Conservation (phyloP, 2,113 vertebrate species). For the Callorhinus ursinus region DNA sequence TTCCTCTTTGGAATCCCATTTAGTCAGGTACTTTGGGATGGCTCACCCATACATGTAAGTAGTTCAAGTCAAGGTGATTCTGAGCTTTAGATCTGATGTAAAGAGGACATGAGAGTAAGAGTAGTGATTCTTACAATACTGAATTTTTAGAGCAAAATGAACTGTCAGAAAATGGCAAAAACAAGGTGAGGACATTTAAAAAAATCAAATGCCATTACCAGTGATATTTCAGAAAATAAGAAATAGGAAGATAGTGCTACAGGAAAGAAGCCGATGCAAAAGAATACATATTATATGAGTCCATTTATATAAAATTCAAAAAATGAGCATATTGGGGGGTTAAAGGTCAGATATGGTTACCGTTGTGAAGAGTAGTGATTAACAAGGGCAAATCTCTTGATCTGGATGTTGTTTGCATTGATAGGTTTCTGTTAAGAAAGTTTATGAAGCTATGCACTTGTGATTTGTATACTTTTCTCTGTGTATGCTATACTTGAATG, state of each 20-base stretch:
- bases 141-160: neutral
- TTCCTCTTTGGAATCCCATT: constrained; percentile 3
- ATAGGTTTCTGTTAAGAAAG: neutral
- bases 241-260: neutral
- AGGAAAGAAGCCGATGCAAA: neutral
- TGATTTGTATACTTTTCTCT: neutral
- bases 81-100: neutral
- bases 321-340: neutral
- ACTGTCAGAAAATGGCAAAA: neutral
- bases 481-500: neutral
- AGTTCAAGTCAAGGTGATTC: constrained; percentile 5
- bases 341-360: neutral
- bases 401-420: neutral
- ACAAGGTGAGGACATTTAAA: neutral
- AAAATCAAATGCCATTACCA: neutral
- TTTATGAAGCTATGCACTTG: neutral
- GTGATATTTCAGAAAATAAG: neutral
- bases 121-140: neutral
- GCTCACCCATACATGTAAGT: neutral
- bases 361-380: neutral
- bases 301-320: neutral
- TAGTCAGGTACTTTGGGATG: neutral
- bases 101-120: neutral
- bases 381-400: neutral
- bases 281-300: neutral